Conservation (phyloP, 2,113 vertebrate species). For the Hassar affinis region DNA sequence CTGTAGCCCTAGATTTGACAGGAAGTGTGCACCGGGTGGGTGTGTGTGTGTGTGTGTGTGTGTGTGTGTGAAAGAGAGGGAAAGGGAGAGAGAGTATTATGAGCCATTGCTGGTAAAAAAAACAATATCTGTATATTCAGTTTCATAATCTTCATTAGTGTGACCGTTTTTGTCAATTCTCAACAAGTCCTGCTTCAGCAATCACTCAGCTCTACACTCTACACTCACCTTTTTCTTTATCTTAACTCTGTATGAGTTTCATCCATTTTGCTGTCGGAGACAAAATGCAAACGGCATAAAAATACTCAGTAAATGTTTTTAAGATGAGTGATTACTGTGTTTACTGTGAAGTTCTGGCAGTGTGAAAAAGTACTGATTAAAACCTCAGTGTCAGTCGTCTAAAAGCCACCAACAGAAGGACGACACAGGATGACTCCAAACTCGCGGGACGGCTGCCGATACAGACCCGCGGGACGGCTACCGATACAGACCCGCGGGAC, state of each 20-base stretch:
- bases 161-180: neutral
- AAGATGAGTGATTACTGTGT: no score
- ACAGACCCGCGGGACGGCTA: no score
- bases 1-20: neutral
- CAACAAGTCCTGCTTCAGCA: neutral
- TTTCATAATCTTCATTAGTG: neutral
- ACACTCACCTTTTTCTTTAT: neutral
- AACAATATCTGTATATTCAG: neutral
- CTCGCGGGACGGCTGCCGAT: neutral
- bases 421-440: neutral
- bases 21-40: slow-evolving; percentile 20
- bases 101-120: neutral
- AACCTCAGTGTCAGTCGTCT: neutral
- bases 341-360: neutral
- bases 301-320: no score
- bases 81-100: neutral
- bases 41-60: no score
- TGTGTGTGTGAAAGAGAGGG: neutral
- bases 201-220: neutral
- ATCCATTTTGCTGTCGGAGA: neutral
- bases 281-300: neutral
- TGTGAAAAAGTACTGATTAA: neutral
- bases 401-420: neutral
- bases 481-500: no score
- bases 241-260: neutral